These are phyloP conservation scores for Drosophila aff. DNA, from an alignment of 1,140 invertebrate species.

Conservation along the genomic window DNA sequence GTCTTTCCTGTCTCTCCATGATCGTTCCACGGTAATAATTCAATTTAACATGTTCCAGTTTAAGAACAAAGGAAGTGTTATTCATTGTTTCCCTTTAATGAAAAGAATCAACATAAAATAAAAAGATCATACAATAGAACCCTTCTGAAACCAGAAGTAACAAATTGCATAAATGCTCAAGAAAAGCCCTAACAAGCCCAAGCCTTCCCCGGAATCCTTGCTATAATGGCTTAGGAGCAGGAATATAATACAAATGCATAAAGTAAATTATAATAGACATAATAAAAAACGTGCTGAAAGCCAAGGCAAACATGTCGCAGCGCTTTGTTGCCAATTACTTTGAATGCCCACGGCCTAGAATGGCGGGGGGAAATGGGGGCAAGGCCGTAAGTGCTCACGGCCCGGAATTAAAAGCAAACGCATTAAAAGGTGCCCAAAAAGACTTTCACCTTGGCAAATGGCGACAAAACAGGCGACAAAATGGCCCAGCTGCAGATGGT, in stretches of 20 bases:
- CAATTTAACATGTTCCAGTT: not conserved
- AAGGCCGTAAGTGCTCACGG: slow-evolving; percentile 75
- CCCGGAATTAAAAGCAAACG: slow-evolving; percentile 80
- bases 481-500: slow-evolving; percentile 75
- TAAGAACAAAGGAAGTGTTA: not conserved
- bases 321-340: slow-evolving; percentile 64
- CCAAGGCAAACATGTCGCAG: slow-evolving; percentile 65
- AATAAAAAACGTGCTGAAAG: slow-evolving; percentile 74
- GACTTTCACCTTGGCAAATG: slow-evolving; percentile 79
- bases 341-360: slow-evolving; percentile 32
- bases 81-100: not conserved
- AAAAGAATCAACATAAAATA: not conserved
- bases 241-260: slow-evolving; percentile 64
- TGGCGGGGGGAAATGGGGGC: slow-evolving; percentile 29
- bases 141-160: slow-evolving; percentile 62
- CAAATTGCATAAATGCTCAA: slow-evolving; percentile 55
- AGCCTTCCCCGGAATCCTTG: slow-evolving; percentile 1
- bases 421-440: slow-evolving; percentile 83
- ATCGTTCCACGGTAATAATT: not conserved
- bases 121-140: not conserved
- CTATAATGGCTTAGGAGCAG: slow-evolving; percentile 47
- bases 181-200: slow-evolving; percentile 39
- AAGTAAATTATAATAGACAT: slow-evolving; percentile 83
- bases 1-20: not conserved
- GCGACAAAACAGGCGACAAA: slow-evolving; percentile 48